Percentiles rank a stretch among this genome's conserved stretches.
Evolutionary conservation across 1,140 invertebrate genomes (phyloP).

Genomic region (Druon quercuslanigerum): DNA sequence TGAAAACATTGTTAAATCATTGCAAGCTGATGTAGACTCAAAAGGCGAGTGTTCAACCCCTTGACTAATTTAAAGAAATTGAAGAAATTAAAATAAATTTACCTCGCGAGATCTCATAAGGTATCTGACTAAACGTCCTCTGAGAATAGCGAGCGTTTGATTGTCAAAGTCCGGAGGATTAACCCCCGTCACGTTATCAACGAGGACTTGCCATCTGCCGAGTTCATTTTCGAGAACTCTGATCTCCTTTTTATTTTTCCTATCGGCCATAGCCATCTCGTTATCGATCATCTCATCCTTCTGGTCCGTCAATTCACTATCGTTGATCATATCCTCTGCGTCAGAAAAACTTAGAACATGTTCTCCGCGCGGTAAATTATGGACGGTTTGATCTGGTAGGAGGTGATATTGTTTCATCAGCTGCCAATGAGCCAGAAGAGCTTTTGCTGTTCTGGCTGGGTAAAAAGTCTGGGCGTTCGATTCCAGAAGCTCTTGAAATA

Average conservation of each 20-base stretch:
- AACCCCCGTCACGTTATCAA: conserved; percentile 90
- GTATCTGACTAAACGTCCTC: conserved; percentile 94
- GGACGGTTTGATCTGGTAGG: conserved; percentile 90
- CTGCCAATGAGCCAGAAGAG: conserved; percentile 92
- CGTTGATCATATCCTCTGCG: conserved; percentile 92
- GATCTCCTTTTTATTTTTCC: conserved; percentile 88
- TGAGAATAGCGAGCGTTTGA: conserved; percentile 94
- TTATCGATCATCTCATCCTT: conserved; percentile 85
- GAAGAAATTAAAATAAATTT: conserved; percentile 56
- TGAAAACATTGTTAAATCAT: too few species aligned
- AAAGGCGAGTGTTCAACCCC: background rate
- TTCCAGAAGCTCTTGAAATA: conserved; percentile 91
- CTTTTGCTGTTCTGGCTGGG: conserved; percentile 89
- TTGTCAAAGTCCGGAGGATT: conserved; percentile 90
- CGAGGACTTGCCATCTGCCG: conserved; percentile 93
- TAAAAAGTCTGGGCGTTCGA: conserved; percentile 91
- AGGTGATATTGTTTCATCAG: conserved; percentile 95
- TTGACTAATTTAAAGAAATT: conserved; percentile 2
- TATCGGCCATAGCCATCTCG: conserved; percentile 82
- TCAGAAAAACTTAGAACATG: conserved; percentile 91
- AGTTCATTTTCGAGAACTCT: conserved; percentile 92
- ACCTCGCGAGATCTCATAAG: conserved; percentile 96
- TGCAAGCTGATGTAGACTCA: too few species aligned
- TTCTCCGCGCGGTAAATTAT: conserved; percentile 80
- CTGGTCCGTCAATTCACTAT: conserved; percentile 87